Evolutionary conservation across 2,113 vertebrate genomes (phyloP), one percentile per base, ranked within the genome.

Genomic region (Myotis yumanensis): DNA sequence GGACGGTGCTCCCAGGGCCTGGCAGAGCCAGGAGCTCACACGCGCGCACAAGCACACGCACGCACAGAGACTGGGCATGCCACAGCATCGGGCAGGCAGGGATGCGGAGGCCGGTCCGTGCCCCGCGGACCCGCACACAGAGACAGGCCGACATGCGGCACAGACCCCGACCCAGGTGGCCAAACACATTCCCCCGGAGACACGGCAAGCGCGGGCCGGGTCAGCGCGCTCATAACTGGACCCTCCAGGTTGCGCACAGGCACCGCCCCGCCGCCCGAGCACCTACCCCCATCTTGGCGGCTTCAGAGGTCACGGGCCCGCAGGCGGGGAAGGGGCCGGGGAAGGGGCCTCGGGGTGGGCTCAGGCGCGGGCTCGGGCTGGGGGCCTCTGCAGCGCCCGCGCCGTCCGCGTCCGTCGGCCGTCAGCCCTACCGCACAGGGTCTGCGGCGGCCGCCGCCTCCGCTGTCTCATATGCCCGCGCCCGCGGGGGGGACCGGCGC

Each of bases 251-350:
- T 93, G 86, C 92, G 28, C 91, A 80, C 93, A 32, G 62, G 5
- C 86, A 75, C 62, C 7, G 79, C 72, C 66, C 68, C 5, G 59
- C 80, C 17, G 35, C 73, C 86, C 72, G 43, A 72, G 84, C 94
- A 97, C 98, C 95, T 97, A 98, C 97, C 97, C 97, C 98, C 98
- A 98, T 98, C 88, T 87, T 96, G 97, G 96, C 96, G 86, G 95
- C 90, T 97, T 88, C 80, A 28, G 84, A 85, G 94, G 84, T 79
- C 76, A 62, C 66, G 57, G 71, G 71, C 86, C 28, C 79, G 68
- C 75, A 40, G 54, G 89, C 82, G 75, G 83, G 86, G 32, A 23
- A 35, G 90, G 84, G 85, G 18, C 30, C 28, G 69, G 85, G 90
- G 48, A 72, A 68, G 87, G 43, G 82, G 69, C 85, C 94, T 97